Conservation (phyloP, 2,797 vertebrate genomes). For the Rhinichthys osculus region DNA sequence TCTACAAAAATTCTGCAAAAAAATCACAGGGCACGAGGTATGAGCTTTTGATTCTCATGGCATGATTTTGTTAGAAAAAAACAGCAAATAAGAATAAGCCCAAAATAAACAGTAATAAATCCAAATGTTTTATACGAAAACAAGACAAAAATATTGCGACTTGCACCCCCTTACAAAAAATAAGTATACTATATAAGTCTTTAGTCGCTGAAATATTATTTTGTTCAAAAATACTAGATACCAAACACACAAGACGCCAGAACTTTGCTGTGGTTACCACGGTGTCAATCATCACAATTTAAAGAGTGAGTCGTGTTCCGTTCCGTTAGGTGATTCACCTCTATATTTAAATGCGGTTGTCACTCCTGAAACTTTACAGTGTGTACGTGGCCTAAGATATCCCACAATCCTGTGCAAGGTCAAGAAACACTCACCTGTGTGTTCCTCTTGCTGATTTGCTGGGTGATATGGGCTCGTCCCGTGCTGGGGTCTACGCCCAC, state of each 20-base stretch:
- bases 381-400: not conserved
- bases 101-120: not conserved
- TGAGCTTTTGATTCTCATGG: not conserved
- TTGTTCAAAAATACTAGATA: not conserved
- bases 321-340: not conserved
- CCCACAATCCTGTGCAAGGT: not conserved
- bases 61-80: not conserved
- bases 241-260: not conserved
- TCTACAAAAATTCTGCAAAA: not conserved
- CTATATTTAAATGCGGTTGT: not conserved
- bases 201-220: not conserved
- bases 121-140: not conserved
- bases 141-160: not conserved
- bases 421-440: slow-evolving; percentile 81
- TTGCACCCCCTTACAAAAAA: not conserved
- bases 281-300: not conserved
- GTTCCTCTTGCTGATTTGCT: slow-evolving; percentile 93
- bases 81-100: not conserved
- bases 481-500: slow-evolving; percentile 93
- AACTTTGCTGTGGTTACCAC: not conserved
- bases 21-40: not conserved
- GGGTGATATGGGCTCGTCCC: slow-evolving; percentile 89
- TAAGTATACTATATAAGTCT: too few species aligned
- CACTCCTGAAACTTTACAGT: not conserved
- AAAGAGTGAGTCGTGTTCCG: not conserved